Evolutionary conservation across 2,888 invertebrate species (phyloP).

Genomic region (Aspidiotus destructor): DNA sequence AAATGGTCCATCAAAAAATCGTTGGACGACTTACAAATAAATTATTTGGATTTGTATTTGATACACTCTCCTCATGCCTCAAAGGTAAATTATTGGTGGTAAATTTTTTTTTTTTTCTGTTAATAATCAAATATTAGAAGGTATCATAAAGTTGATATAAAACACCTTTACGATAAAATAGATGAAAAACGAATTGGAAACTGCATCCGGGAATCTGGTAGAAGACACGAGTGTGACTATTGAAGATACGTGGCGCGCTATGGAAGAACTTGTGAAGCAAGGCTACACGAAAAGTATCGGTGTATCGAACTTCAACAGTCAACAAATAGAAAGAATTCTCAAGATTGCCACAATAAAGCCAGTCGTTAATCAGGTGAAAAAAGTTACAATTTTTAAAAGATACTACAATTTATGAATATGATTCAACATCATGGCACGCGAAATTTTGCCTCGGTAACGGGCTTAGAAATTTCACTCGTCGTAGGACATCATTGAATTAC

Average conservation of each 20-base stretch:
- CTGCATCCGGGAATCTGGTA: not conserved
- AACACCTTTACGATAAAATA: not conserved
- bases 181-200: conserved; percentile 10
- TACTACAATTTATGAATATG: not conserved
- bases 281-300: conserved; percentile 66
- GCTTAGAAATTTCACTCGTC: too few relatives aligned
- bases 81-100: conserved; percentile 33
- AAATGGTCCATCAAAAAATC: conserved; percentile 57
- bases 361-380: conserved; percentile 53
- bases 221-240: conserved; percentile 28
- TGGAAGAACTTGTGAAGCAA: conserved; percentile 60
- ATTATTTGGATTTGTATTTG: conserved; percentile 77
- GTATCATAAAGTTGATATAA: not conserved
- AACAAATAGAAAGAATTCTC: conserved; percentile 59
- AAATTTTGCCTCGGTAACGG: too few relatives aligned
- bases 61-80: conserved; percentile 88
- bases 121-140: not conserved
- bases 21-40: conserved; percentile 59
- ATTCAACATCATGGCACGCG: too few relatives aligned
- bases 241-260: conserved; percentile 58
- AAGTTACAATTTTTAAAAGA: not conserved
- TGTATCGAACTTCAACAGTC: conserved; percentile 70
- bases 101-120: too few relatives aligned
- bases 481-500: too few relatives aligned
- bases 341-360: conserved; percentile 53